Conservation (phyloP, 2,888 invertebrate species). For the Nebria salina region DNA sequence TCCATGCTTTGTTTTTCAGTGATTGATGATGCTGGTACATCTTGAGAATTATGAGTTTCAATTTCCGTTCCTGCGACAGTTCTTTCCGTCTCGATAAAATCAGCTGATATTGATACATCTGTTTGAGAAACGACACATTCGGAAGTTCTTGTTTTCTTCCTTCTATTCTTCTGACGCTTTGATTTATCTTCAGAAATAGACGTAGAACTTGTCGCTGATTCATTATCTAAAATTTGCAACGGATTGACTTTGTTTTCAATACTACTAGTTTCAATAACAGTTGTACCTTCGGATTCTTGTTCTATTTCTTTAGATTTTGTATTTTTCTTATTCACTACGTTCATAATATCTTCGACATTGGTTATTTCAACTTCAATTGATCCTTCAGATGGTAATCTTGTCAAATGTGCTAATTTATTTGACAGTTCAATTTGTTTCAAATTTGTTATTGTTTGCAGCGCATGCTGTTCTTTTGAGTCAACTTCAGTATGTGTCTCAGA, state of each 20-base stretch:
- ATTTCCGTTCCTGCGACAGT: constrained; percentile 9
- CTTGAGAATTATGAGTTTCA: constrained; percentile 21
- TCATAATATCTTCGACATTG: constrained; percentile 59
- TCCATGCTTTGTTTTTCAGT: constrained; percentile 7
- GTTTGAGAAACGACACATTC: constrained; percentile 35
- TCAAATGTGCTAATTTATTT: constrained; percentile 55
- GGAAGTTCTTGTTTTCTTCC: constrained; percentile 34
- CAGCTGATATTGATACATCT: constrained; percentile 22
- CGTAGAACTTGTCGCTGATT: constrained; percentile 37
- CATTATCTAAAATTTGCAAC: constrained; percentile 24
- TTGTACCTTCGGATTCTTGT: constrained; percentile 27
- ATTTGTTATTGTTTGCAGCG: constrained; percentile 42
- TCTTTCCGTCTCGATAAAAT: constrained; percentile 24
- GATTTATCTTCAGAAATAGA: constrained; percentile 29
- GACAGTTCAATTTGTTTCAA: constrained; percentile 53
- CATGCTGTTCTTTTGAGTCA: not conserved
- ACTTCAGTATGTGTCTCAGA: not conserved
- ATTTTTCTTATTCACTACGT: constrained; percentile 53
- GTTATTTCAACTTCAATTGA: constrained; percentile 60
- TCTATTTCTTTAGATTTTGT: constrained; percentile 26
- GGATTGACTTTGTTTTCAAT: constrained; percentile 15
- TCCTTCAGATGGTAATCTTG: constrained; percentile 42
- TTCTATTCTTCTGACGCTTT: constrained; percentile 17
- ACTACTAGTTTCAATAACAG: constrained; percentile 18
- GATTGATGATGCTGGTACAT: constrained; percentile 4